A percentile compares a stretch with the other conserved stretches of the same genome.
phyloP scores from a whole-genome alignment of 2,888 invertebrate species.

The Erynnis tages region DNA sequence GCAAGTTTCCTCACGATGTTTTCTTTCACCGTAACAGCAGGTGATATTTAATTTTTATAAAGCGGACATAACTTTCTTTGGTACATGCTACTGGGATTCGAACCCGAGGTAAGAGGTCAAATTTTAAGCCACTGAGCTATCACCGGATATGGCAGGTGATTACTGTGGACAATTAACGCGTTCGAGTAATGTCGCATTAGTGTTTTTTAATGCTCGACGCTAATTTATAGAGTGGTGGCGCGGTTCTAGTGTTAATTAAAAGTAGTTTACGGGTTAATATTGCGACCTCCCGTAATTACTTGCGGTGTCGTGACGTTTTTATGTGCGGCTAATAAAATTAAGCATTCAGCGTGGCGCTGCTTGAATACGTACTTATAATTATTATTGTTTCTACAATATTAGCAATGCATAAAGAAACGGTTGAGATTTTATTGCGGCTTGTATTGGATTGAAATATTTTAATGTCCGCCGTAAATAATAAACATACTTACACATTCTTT shows the following conservation, averaged over 20 bases:
- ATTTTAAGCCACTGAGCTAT: no score
- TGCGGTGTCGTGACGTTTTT: slow-evolving; percentile 12
- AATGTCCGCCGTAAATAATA: no score
- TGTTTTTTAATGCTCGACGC: slow-evolving; percentile 17
- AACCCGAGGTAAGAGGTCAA: no score
- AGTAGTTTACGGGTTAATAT: slow-evolving; percentile 21
- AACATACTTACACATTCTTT: no score
- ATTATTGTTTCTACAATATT: neutral
- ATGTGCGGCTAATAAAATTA: slow-evolving; percentile 22
- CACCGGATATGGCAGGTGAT: slow-evolving; percentile 53
- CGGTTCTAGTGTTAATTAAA: slow-evolving; percentile 22
- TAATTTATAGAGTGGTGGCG: slow-evolving; percentile 8
- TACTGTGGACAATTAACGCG: slow-evolving; percentile 53
- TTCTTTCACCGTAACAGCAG: no score
- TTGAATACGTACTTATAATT: neutral
- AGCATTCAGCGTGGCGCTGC: slow-evolving; percentile 7
- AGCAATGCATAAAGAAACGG: neutral
- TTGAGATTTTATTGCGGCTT: no score
- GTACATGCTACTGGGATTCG: no score
- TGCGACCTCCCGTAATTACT: slow-evolving; percentile 14
- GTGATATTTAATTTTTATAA: no score
- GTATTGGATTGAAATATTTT: no score
- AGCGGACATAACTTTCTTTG: no score
- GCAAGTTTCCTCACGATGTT: no score
- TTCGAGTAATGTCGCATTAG: slow-evolving; percentile 29